Evolutionary conservation across 35 echinoderm and acorn worm species (phyloP).

Genomic region (Patiria miniata): DNA sequence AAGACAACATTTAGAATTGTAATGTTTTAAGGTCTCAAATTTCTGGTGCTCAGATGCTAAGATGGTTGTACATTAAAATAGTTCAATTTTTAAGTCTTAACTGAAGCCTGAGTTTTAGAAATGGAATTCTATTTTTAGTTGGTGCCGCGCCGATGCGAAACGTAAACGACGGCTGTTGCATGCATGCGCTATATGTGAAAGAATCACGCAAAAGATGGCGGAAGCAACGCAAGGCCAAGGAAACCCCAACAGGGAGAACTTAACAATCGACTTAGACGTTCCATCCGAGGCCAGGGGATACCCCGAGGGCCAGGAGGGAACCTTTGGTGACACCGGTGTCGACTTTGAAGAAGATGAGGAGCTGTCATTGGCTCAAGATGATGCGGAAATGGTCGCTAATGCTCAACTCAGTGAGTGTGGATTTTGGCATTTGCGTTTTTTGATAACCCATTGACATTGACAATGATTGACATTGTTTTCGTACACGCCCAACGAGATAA

Average conservation of each 20-base stretch:
- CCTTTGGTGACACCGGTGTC: neutral
- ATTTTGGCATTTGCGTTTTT: neutral
- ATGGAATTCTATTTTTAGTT: too few relatives aligned
- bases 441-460: too few relatives aligned
- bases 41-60: too few relatives aligned
- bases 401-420: slow-evolving; percentile 32
- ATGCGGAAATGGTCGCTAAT: slow-evolving; percentile 21
- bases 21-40: too few relatives aligned
- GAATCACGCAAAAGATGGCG: neutral
- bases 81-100: too few relatives aligned
- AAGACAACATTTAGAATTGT: too few relatives aligned
- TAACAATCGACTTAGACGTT: slow-evolving; percentile 6
- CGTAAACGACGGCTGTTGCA: neutral
- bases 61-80: too few relatives aligned
- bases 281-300: neutral
- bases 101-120: too few relatives aligned
- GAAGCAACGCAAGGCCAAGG: neutral
- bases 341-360: slow-evolving; percentile 9
- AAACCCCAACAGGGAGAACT: slow-evolving; percentile 1
- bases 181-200: neutral
- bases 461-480: too few relatives aligned
- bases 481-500: too few relatives aligned
- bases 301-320: neutral
- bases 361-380: slow-evolving; percentile 24
- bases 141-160: too few relatives aligned